Evolutionary conservation across 2,888 invertebrate species (phyloP), one percentile per base, ranked within the genome.

Genomic region (Cheilosia grossa): DNA sequence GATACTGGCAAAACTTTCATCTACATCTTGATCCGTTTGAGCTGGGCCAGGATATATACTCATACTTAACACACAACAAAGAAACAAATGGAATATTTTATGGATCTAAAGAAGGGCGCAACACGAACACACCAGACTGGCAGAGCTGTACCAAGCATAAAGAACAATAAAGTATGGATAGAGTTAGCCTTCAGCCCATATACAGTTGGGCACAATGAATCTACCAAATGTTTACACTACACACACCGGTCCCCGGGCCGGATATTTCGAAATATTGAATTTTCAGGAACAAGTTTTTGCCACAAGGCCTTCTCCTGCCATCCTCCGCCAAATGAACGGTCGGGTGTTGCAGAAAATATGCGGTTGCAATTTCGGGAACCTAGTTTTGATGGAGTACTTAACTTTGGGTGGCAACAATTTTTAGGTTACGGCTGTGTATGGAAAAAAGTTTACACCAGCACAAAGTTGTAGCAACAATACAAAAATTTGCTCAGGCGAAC

Each of bases 281-380:
- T 61, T 77, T 49, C 17, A 72, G 33, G 59, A 61, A 70, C 53
- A 83, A 74, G 73, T 74, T 83, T 72, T 74, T 69, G 53, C 82
- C 67, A 69, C 79, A 79, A 78, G 10, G 37, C 24, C 56, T 56
- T 56, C 66, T 10, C 13, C 44, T 49, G 54, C 59, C 24, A 17
- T 17, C 5, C 13, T 3, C 42, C 40, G 37, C 2, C 49, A 42
- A 82, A 77, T 78, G 72, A 72, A 59, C 54, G 61, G 27, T 49
- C 73, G 33, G 78, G 67, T 80, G 69, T 74, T 83, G 69, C 80
- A 80, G 74, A 64, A 83, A 83, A 83, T 79, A 83, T 80, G 83
- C 58, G 74, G 79, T 74, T 83, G 83, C 74, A 73, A 83, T 83
- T 69, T 79, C 44, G 69, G 37, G 47, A 69, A 74, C 79, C 79